These are phyloP conservation scores for Melospiza georgiana DNA, from an alignment of 2,113 vertebrate genomes.

Conservation along the genomic window DNA sequence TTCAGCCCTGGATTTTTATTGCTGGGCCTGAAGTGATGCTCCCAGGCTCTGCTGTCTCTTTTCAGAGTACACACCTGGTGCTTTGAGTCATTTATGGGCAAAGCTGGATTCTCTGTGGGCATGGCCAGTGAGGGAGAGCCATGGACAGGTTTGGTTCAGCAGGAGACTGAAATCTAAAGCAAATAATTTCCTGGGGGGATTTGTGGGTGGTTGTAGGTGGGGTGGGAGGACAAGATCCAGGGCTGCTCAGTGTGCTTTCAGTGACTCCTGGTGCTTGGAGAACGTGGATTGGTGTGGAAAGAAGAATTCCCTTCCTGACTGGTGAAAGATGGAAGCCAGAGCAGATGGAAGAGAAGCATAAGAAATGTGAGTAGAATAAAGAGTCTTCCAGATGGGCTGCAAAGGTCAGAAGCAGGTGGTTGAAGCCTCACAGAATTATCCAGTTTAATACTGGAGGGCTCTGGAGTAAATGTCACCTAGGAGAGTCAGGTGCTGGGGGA, in stretches of 20 bases:
- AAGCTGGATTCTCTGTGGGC: neutral
- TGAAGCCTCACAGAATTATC: neutral
- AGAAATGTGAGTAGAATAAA: neutral
- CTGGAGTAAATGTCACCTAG: neutral
- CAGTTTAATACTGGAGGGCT: neutral
- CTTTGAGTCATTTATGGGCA: neutral
- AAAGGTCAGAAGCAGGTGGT: neutral
- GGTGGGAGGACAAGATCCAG: neutral
- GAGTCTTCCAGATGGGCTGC: neutral
- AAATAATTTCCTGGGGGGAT: rapidly evolving
- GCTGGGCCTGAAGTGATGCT: neutral
- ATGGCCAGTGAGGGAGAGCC: neutral
- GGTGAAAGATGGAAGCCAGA: neutral
- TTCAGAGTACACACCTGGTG: neutral
- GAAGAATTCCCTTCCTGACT: neutral
- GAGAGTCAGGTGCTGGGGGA: neutral
- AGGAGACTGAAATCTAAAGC: neutral
- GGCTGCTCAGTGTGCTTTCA: neutral
- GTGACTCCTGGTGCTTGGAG: neutral
- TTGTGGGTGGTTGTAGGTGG: neutral
- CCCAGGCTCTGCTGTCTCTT: neutral
- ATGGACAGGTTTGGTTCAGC: neutral
- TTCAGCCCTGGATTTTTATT: neutral
- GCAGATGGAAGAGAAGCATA: neutral
- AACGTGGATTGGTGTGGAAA: neutral